Base-by-base conservation (phyloP, 2,113 vertebrate species). In the Callionymus lyra region DNA sequence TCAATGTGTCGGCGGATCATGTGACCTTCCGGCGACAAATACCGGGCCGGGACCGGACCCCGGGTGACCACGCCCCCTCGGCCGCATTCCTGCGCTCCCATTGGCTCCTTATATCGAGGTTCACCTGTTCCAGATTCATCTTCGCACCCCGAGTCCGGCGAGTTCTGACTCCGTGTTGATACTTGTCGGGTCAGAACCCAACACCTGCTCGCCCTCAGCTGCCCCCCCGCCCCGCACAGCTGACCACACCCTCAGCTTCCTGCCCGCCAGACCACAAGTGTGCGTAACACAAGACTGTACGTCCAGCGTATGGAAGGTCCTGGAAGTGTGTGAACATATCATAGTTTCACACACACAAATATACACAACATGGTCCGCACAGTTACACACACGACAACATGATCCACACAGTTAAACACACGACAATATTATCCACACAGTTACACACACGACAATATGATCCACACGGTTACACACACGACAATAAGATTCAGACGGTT, bases 131-230 rank as follows among this genome's bases (percentile, higher is more conserved):
- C 40, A 44, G 53, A 64, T 41, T 56, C 74, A 63, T 76, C 72
- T 63, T 53, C 35, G 52, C 43, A 59, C 43, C 55, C 63, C 54
- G 65, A 52, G 54, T 62, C 52, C 31, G 34, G 54, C 43, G 12
- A 11, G 15, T 47, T 35, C 38, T 38, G 44, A 49, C 44, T n/a
- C n/a, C 56, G 72, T 63, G 74, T 62, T 71, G 70, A 80, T 71
- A 59, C 43, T 60, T 38, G 56, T 63, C 56, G 55, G 64, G 62
- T 58, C 44, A 1, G 41, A 34, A 38, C 52, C 45, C 61, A 59
- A 71, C 81, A 83, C 74, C 72, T 76, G 81, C 79, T 68, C 8
- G 40, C 53, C n/a, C 59, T 68, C 77, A 75, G 75, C 80, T 77
- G 72, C 65, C 63, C 53, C 33, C 48, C 58, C 56, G 49, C 43